These are phyloP conservation scores for Lissocephala sabroskyi DNA, from an alignment of 2,888 invertebrate genomes.

Conservation along the genomic window DNA sequence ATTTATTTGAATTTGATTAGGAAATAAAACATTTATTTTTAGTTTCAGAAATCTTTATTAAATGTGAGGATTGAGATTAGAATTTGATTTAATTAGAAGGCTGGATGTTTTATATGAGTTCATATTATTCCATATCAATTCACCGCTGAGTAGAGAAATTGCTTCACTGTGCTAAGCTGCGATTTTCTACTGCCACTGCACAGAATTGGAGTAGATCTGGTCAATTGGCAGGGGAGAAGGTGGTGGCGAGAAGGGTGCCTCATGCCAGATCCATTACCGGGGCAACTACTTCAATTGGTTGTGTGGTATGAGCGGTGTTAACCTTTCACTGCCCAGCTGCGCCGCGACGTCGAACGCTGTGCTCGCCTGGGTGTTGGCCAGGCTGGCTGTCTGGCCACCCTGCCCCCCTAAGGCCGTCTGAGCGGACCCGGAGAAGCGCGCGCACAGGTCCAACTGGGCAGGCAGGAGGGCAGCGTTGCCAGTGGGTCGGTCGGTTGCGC, in stretches of 20 bases:
- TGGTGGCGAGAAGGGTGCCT: too few species aligned
- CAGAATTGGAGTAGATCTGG: slow-evolving; percentile 42
- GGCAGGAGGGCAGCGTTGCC: slow-evolving; percentile 10
- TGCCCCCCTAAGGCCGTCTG: slow-evolving; percentile 9
- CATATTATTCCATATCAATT: too few species aligned
- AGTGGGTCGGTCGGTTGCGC: slow-evolving; percentile 46
- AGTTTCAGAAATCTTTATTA: too few species aligned
- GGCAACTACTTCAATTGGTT: background rate
- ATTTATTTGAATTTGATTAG: too few species aligned
- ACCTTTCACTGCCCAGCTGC: slow-evolving; percentile 46
- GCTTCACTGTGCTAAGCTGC: too few species aligned
- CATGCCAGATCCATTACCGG: too few species aligned
- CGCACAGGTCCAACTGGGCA: slow-evolving; percentile 16
- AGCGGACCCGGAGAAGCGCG: slow-evolving; percentile 13
- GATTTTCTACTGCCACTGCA: slow-evolving; percentile 14
- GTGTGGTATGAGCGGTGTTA: slow-evolving; percentile 7
- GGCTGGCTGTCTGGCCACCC: slow-evolving; percentile 29
- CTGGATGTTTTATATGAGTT: too few species aligned
- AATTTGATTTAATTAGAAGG: too few species aligned
- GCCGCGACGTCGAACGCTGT: slow-evolving; percentile 25
- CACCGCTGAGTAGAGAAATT: too few species aligned
- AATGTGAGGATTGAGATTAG: too few species aligned
- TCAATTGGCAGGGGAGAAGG: background rate
- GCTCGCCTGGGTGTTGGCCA: slow-evolving; percentile 31
- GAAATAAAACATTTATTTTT: too few species aligned